Conservation (phyloP, 2,888 invertebrate genomes). For the Lamellibrachia columna region DNA sequence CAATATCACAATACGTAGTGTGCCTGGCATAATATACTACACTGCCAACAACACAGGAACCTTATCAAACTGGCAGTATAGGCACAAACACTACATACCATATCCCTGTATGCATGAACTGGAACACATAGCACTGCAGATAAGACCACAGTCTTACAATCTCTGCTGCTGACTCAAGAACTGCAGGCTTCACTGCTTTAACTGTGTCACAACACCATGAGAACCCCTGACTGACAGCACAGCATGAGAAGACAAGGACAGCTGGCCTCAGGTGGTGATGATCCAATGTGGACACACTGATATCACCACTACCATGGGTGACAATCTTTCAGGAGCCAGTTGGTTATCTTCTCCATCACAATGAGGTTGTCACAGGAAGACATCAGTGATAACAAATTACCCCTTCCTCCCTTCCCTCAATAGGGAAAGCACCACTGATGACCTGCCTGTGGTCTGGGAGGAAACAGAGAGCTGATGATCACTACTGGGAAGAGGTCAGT, state of each 20-base stretch:
- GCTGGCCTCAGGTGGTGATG: neutral
- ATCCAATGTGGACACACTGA: neutral
- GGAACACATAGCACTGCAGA: neutral
- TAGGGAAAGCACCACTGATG: neutral
- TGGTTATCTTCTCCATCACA: neutral
- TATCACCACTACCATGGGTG: neutral
- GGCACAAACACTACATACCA: neutral
- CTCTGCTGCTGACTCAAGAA: neutral
- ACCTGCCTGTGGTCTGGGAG: neutral
- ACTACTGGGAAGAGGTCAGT: neutral
- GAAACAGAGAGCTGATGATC: neutral
- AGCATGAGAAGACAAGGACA: neutral
- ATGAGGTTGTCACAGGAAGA: neutral
- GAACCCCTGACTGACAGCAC: neutral
- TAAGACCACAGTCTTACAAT: neutral
- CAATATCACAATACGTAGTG: too few species aligned
- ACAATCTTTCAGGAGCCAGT: neutral
- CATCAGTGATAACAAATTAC: neutral
- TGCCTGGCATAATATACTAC: neutral
- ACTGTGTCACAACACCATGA: neutral
- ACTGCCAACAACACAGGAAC: neutral
- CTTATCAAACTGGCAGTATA: neutral
- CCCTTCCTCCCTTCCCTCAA: neutral
- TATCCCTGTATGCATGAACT: conserved; percentile 1
- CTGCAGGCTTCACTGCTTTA: neutral